These are phyloP conservation scores for Temnothorax unifasciatus DNA, from an alignment of 2,888 invertebrate species.

Conservation along the genomic window DNA sequence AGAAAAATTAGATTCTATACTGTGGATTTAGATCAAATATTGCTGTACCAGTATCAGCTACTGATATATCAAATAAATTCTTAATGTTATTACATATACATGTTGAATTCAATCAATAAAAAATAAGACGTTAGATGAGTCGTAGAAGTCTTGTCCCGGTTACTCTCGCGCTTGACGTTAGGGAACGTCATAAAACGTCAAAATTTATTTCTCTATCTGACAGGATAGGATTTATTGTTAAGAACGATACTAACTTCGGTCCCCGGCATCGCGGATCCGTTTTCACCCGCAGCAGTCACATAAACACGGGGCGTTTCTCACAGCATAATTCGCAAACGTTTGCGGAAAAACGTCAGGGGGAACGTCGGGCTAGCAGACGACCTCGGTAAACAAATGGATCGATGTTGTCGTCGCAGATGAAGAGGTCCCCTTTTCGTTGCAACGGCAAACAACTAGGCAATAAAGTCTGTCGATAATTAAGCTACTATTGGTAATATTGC, in stretches of 20 bases:
- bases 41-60: background rate
- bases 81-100: background rate
- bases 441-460: background rate
- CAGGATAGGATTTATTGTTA: background rate
- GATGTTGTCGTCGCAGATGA: conserved; percentile 61
- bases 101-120: conserved; percentile 13
- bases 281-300: conserved; percentile 60
- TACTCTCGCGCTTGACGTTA: conserved; percentile 47
- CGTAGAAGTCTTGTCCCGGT: no score
- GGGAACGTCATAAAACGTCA: conserved; percentile 54
- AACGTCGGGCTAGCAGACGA: conserved; percentile 75
- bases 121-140: background rate
- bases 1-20: background rate
- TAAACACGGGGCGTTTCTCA: conserved; percentile 67
- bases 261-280: conserved; percentile 75
- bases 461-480: background rate
- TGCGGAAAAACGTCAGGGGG: conserved; percentile 61
- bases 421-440: background rate
- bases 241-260: conserved; percentile 76
- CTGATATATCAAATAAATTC: background rate
- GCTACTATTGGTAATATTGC: background rate
- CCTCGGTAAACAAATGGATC: conserved; percentile 81
- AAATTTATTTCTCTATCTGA: background rate
- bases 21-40: background rate
- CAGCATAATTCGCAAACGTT: conserved; percentile 66